Conservation (phyloP, 2,797 vertebrate species). For the Ibycter americanus region DNA sequence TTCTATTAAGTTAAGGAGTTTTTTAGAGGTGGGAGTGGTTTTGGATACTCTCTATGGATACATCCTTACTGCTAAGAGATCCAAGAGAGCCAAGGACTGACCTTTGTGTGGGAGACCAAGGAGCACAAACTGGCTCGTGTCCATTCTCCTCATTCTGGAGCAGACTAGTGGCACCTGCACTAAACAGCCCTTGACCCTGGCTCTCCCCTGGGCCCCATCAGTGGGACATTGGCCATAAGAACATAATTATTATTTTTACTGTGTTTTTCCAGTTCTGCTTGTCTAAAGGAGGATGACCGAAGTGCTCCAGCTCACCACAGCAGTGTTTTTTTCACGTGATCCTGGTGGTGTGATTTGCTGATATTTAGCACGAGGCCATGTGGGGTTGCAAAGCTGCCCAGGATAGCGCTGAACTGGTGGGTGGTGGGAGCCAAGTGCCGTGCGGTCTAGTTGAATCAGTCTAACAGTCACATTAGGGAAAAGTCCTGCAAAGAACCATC, state of each 20-base stretch:
- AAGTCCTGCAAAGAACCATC: not conserved
- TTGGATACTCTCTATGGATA: not conserved
- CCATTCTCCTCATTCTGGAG: not conserved
- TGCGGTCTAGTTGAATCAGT: not conserved
- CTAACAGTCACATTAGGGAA: not conserved
- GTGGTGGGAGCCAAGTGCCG: rapidly evolving
- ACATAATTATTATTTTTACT: not conserved
- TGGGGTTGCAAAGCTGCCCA: not conserved
- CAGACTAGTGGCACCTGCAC: not conserved
- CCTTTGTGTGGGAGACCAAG: not conserved
- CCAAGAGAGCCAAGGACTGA: not conserved
- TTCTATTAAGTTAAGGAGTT: not conserved
- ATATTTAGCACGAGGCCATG: not conserved
- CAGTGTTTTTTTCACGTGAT: not conserved
- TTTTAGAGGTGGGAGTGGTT: not conserved
- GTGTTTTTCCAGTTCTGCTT: not conserved
- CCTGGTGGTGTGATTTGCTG: not conserved
- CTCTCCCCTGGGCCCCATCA: not conserved
- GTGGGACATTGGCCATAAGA: not conserved
- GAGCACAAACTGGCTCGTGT: not conserved
- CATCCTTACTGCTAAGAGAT: not conserved
- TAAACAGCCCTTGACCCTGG: not conserved
- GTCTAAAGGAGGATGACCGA: not conserved
- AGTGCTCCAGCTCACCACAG: not conserved
- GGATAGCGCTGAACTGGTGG: not conserved